A percentile compares a stretch with the other conserved stretches of the same genome.
Conservation (phyloP, 2,113 vertebrate genomes). For the Orthonyx spaldingii region DNA sequence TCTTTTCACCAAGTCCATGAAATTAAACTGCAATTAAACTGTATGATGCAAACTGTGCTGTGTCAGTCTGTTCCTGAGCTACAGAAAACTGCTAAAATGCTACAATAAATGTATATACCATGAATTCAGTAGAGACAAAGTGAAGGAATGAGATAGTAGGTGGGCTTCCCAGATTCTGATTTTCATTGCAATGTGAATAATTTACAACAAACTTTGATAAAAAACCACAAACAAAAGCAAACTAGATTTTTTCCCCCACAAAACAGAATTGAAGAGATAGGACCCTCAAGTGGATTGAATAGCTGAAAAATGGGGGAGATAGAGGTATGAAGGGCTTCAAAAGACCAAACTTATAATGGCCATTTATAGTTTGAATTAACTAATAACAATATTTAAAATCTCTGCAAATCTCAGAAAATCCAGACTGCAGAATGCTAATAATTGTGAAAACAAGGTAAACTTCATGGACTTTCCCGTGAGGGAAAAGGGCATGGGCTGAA, state of each 20-base stretch:
- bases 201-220: background rate
- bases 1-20: background rate
- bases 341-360: background rate
- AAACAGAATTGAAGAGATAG: background rate
- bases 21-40: background rate
- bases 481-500: background rate
- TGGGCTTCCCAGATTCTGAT: background rate
- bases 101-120: background rate
- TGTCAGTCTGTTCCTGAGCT: background rate
- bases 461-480: background rate
- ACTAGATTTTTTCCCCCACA: background rate
- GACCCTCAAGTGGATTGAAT: background rate
- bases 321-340: background rate
- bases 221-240: background rate
- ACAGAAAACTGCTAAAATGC: background rate
- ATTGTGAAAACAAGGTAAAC: background rate
- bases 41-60: fast-evolving
- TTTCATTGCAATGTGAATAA: background rate
- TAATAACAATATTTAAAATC: background rate
- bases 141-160: background rate
- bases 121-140: background rate
- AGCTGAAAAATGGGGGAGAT: background rate
- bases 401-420: background rate
- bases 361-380: background rate
- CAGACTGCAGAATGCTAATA: background rate